These are phyloP conservation scores for Drosophila kambysellisi DNA, from an alignment of 2,888 invertebrate genomes.

Conservation along the genomic window DNA sequence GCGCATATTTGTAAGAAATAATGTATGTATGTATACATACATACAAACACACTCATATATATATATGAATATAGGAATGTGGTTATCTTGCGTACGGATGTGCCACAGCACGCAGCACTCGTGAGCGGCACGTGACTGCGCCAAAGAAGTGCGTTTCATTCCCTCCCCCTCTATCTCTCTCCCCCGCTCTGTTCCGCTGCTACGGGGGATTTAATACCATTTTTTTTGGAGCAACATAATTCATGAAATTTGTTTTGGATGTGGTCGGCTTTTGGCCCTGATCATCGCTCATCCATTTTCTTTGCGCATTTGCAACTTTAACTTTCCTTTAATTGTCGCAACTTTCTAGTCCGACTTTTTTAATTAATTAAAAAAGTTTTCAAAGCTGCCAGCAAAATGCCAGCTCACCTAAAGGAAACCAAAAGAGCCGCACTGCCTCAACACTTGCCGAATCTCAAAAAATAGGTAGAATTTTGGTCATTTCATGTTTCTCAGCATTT, in stretches of 20 bases:
- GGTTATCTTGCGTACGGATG: slow-evolving; percentile 28
- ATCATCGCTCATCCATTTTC: slow-evolving; percentile 25
- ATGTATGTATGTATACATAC: slow-evolving; percentile 18
- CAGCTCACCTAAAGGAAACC: slow-evolving; percentile 51
- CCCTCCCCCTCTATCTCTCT: not conserved
- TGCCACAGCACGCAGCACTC: slow-evolving; percentile 58
- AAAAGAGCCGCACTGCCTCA: slow-evolving; percentile 23
- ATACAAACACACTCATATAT: slow-evolving; percentile 14
- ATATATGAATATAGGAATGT: slow-evolving; percentile 27
- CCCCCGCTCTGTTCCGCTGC: slow-evolving; percentile 9
- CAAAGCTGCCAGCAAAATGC: slow-evolving; percentile 47
- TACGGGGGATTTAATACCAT: slow-evolving; percentile 64
- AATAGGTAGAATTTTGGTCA: slow-evolving; percentile 44
- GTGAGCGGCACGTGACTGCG: slow-evolving; percentile 72
- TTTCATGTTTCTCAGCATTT: slow-evolving; percentile 33
- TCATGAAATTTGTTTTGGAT: slow-evolving; percentile 62
- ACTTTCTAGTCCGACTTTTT: slow-evolving; percentile 64
- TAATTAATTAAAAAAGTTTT: slow-evolving; percentile 77
- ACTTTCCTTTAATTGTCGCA: slow-evolving; percentile 71
- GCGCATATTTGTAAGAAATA: slow-evolving; percentile 76
- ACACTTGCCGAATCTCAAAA: slow-evolving; percentile 32
- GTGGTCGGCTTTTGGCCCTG: slow-evolving; percentile 53
- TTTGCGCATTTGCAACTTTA: slow-evolving; percentile 52
- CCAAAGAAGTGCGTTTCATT: slow-evolving; percentile 45
- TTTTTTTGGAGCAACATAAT: slow-evolving; percentile 52